A percentile compares a stretch with the other conserved stretches of the same genome.
phyloP scores from a whole-genome alignment of 2,113 vertebrate species.

The Origma solitaria region DNA sequence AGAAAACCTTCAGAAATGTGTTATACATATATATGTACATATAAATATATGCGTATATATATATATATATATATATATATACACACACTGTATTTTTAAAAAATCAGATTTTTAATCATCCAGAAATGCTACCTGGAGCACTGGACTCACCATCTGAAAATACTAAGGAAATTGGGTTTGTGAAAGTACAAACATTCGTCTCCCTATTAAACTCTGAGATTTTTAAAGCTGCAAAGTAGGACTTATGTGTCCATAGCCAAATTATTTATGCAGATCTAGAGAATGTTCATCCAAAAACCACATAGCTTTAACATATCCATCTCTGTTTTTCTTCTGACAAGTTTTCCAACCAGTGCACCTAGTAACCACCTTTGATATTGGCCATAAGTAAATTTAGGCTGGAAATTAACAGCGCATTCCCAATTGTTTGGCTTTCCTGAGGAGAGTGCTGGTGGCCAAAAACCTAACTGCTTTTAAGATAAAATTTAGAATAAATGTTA shows the following conservation, averaged over 20 bases:
- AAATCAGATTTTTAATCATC: neutral
- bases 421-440: neutral
- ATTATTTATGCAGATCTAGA: constrained; percentile 38
- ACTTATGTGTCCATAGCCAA: neutral
- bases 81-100: no score
- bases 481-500: neutral
- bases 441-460: neutral
- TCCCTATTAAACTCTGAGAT: neutral
- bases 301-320: constrained; percentile 3
- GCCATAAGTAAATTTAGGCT: neutral
- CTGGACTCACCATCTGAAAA: neutral
- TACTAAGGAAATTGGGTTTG: neutral
- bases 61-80: no score
- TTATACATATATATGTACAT: neutral
- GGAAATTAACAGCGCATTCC: neutral
- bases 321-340: neutral
- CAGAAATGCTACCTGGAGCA: neutral
- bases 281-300: neutral
- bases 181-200: neutral
- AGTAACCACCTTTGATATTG: neutral
- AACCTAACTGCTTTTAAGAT: neutral
- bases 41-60: no score
- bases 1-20: neutral
- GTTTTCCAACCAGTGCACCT: neutral
- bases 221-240: neutral